Evolutionary conservation across 2,797 vertebrate species (phyloP).

Genomic region (Eutrigla gurnardus): DNA sequence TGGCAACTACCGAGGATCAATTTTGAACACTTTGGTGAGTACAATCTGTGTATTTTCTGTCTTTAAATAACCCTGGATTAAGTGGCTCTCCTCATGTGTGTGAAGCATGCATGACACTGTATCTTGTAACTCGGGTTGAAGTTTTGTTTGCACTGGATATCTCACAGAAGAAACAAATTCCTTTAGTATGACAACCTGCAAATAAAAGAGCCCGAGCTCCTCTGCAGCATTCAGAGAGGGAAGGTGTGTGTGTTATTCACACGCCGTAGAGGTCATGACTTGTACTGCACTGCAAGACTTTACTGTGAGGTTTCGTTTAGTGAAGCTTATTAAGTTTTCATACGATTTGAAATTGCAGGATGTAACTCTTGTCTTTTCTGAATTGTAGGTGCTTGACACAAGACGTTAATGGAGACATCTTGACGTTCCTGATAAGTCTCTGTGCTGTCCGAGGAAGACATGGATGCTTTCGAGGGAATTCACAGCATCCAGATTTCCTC

Average conservation of each 20-base stretch:
- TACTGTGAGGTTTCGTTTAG: conserved; percentile 1
- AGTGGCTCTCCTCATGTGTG: conserved; percentile 2
- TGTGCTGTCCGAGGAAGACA: conserved; percentile 52
- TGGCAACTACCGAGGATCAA: neutral
- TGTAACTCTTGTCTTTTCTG: conserved; percentile 18
- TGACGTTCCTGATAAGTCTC: conserved; percentile 13
- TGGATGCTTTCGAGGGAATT: conserved; percentile 86
- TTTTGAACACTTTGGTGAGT: conserved; percentile 61
- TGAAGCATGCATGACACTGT: conserved; percentile 7
- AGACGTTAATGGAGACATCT: neutral
- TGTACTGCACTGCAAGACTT: neutral
- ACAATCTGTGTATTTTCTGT: neutral
- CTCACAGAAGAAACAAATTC: conserved; percentile 24
- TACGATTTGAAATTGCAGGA: conserved; percentile 14
- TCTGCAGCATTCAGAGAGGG: conserved; percentile 9
- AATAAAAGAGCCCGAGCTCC: conserved; percentile 19
- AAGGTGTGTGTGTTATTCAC: conserved; percentile 41
- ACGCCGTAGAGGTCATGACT: conserved; percentile 24
- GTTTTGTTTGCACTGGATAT: conserved; percentile 35
- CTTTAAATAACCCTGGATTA: neutral
- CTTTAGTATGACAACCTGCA: conserved; percentile 25
- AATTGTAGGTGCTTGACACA: conserved; percentile 6
- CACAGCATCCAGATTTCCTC: conserved; percentile 82
- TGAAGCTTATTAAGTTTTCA: neutral
- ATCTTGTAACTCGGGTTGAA: neutral